Evolutionary conservation across 2,113 vertebrate genomes (phyloP).

Genomic region (Platysteira castanea): DNA sequence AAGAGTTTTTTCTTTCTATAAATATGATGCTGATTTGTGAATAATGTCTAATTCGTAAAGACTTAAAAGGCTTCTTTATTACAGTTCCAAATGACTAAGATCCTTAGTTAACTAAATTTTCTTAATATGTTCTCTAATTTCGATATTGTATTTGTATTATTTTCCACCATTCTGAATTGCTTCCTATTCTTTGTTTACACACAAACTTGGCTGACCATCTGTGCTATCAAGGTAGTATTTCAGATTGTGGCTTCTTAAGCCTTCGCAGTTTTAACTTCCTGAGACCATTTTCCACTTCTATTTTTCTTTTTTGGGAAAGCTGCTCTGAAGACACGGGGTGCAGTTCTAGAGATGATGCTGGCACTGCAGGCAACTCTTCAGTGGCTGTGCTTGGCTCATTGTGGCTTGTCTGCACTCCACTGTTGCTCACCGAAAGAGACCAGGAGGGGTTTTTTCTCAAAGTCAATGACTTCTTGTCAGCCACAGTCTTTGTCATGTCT

Average conservation of each 20-base stretch:
- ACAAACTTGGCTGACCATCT: not conserved
- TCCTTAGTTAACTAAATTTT: not conserved
- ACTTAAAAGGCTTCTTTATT: not conserved
- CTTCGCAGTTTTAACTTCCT: slow-evolving; percentile 78
- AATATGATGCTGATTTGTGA: not conserved
- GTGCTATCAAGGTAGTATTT: not conserved
- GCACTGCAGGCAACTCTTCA: slow-evolving; percentile 71
- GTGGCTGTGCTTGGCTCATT: slow-evolving; percentile 68
- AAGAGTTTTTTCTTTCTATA: not conserved
- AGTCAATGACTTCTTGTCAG: slow-evolving; percentile 77
- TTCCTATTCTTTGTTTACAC: not conserved
- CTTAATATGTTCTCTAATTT: not conserved
- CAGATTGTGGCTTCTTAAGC: slow-evolving; percentile 62
- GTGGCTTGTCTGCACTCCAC: slow-evolving; percentile 70
- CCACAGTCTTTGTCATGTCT: slow-evolving; percentile 61
- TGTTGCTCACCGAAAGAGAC: slow-evolving; percentile 70
- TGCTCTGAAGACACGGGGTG: slow-evolving; percentile 59
- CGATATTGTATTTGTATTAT: not conserved
- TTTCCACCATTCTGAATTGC: not conserved
- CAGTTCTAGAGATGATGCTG: slow-evolving; percentile 58
- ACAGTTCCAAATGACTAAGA: not conserved
- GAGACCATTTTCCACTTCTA: slow-evolving; percentile 67
- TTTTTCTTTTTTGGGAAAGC: slow-evolving; percentile 44
- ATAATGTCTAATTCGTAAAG: not conserved
- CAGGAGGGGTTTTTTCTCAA: slow-evolving; percentile 70